Base-by-base conservation (phyloP, 2,888 invertebrate species). In the Cephus spinipes region DNA sequence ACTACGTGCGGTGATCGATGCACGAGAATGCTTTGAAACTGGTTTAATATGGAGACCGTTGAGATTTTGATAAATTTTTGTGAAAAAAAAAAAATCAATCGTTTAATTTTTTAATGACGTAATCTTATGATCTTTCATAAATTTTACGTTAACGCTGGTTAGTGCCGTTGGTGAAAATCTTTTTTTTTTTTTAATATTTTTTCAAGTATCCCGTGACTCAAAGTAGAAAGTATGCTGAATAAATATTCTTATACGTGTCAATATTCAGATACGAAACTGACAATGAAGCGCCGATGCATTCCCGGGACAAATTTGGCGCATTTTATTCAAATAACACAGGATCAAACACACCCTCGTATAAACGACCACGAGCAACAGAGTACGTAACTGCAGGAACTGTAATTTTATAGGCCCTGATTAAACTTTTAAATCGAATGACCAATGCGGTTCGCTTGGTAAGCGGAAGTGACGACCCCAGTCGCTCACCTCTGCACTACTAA, bases 401-500 rank as follows among this genome's bases (percentile, higher is more conserved):
- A 89, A 90, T 90, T 91, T 89, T 90, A 90, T 89, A 90, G 89
- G 87, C 85, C 87, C 89, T 89, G 91, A 91, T 91, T 91, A 91
- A 91, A 91, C 91, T 91, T 91, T 90, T 90, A 91, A 91, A 91
- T 91, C 88, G 85, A 88, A 89, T 86, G 89, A 86, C 89, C 88
- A 89, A 87, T 86, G 88, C 87, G 87, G 88, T 87, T 90, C 88
- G 85, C 86, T 90, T 88, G 89, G 88, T 87, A 88, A 89, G 87
- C 91, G 91, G 91, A 91, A 91, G 90, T 90, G 87, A 86, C 90
- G 91, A 91, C 91, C 91, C 85, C 87, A 88, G 87, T 79, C 90
- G 87, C 89, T 91, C 91, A 91, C 91, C 91, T 91, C 91, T 91
- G 91, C 90, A 91, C 91, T 88, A 90, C 89, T 89, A 91, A 90